Evolutionary conservation across 2,113 vertebrate genomes (phyloP).

Genomic region (Centropus unirufus): DNA sequence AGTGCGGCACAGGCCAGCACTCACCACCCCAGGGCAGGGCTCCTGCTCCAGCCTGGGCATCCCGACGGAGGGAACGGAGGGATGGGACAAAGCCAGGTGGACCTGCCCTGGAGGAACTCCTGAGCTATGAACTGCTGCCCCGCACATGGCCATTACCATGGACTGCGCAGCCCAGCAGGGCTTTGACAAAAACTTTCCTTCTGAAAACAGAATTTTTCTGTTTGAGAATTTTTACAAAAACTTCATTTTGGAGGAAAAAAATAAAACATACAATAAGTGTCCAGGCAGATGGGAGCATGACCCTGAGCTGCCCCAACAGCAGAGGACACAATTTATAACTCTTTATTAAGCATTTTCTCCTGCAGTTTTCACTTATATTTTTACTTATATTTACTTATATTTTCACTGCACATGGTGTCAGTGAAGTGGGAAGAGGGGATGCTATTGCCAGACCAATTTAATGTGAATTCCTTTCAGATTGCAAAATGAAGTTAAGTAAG

Average conservation of each 20-base stretch:
- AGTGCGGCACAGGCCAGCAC: neutral
- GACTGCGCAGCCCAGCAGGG: accelerated
- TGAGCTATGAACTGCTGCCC: neutral
- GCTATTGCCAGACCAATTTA: neutral
- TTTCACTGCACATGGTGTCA: accelerated
- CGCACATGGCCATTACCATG: accelerated
- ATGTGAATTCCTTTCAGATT: neutral
- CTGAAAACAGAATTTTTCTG: neutral
- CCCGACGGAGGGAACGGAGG: neutral
- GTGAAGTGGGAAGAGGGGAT: neutral
- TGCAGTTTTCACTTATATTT: too few species aligned
- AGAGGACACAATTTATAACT: too few species aligned
- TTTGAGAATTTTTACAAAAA: neutral
- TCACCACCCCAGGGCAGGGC: neutral
- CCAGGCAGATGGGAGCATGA: neutral
- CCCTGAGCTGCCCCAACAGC: neutral
- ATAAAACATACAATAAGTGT: too few species aligned
- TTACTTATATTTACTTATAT: too few species aligned
- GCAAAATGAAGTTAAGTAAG: constrained; percentile 50
- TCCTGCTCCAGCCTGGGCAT: neutral
- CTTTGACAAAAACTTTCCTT: neutral
- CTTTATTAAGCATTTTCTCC: neutral
- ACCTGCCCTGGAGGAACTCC: accelerated
- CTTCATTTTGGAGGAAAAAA: neutral
- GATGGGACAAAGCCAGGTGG: accelerated